Evolutionary conservation across 37 sponge, comb jelly and placozoan genomes (phyloP).

Genomic region (Diacarnus erythraeanus): DNA sequence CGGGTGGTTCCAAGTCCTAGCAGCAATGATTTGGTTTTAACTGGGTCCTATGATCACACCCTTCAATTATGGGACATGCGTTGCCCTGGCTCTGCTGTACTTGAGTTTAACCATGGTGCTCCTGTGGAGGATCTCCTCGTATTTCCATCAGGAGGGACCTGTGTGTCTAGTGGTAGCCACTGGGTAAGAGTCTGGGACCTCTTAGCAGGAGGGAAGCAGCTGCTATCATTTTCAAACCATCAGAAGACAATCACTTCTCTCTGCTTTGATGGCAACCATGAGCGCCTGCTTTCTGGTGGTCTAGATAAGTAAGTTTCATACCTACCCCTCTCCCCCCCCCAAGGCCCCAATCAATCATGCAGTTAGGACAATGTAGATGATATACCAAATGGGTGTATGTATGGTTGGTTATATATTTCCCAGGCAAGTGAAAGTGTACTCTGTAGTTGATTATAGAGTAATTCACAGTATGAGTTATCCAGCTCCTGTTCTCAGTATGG

Average conservation of each 20-base stretch:
- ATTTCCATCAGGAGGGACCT: slow-evolving; percentile 80
- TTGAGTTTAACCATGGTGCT: slow-evolving; percentile 79
- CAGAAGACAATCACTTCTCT: slow-evolving; percentile 95
- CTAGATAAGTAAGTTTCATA: slow-evolving; percentile 80
- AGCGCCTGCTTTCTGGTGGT: slow-evolving; percentile 83
- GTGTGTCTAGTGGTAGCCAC: slow-evolving; percentile 82
- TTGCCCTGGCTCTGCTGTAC: slow-evolving; percentile 22
- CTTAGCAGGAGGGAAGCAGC: slow-evolving; percentile 55
- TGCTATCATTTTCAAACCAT: slow-evolving; percentile 86
- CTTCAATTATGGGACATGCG: slow-evolving; percentile 90
- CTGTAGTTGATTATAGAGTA: slow-evolving; percentile 81
- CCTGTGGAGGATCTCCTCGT: slow-evolving; percentile 90
- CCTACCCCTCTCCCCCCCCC: neutral
- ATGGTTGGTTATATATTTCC: neutral
- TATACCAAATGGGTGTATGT: neutral
- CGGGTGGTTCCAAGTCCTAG: slow-evolving; percentile 33
- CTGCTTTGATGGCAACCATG: slow-evolving; percentile 68
- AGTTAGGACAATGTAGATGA: neutral
- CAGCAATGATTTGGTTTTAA: slow-evolving; percentile 44
- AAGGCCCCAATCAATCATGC: too few relatives aligned
- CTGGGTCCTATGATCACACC: slow-evolving; percentile 95
- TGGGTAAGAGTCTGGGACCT: slow-evolving; percentile 93
- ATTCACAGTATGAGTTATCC: slow-evolving; percentile 86
- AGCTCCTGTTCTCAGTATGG: slow-evolving; percentile 84
- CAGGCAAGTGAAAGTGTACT: slow-evolving; percentile 95